Percentiles rank a stretch among this genome's conserved stretches.
These are phyloP conservation scores for Poeciliopsis turrubarensis DNA, from an alignment of 2,113 vertebrate genomes.

Conservation along the genomic window DNA sequence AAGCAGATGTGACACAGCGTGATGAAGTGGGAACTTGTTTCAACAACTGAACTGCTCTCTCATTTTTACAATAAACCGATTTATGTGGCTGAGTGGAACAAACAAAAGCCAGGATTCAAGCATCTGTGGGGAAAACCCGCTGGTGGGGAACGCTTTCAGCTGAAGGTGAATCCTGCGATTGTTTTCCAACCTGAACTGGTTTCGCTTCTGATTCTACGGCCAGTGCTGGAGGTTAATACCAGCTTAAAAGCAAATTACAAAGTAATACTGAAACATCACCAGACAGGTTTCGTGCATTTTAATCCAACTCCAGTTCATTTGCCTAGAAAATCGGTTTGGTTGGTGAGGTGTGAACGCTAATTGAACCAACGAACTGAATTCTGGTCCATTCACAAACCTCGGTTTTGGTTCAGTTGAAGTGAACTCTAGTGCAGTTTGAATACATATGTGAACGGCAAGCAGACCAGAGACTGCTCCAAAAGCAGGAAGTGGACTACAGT, in stretches of 20 bases:
- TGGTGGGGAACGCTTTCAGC: not conserved
- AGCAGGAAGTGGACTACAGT: no score
- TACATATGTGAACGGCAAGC: no score
- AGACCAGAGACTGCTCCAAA: no score
- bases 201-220: not conserved
- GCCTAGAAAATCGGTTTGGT: no score
- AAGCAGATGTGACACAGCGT: constrained; percentile 4
- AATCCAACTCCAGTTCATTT: no score
- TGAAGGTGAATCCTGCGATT: not conserved
- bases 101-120: not conserved
- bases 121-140: not conserved
- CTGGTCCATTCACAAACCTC: no score
- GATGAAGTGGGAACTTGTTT: not conserved
- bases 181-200: not conserved
- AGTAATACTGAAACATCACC: no score
- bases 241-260: not conserved
- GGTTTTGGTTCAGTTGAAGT: no score
- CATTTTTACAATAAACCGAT: not conserved
- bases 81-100: not conserved
- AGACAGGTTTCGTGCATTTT: no score
- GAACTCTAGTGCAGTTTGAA: no score
- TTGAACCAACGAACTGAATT: no score
- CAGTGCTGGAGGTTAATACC: not conserved
- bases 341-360: no score
- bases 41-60: not conserved